Conservation (phyloP, 2,888 invertebrate species). For the Eudemis profundana region DNA sequence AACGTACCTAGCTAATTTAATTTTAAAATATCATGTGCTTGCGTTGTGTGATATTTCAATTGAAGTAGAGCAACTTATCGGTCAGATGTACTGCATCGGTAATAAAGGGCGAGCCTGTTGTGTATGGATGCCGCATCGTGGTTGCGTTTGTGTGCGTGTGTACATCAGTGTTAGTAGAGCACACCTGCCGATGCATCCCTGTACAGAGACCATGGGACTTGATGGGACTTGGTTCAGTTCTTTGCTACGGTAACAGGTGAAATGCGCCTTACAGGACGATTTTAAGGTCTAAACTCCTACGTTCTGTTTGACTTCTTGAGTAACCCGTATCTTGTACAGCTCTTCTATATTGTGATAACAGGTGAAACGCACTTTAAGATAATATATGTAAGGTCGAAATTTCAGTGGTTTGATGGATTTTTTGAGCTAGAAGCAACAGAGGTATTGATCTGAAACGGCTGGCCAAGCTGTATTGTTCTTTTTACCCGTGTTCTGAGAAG, state of each 20-base stretch:
- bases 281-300: constrained; percentile 13
- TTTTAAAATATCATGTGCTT: constrained; percentile 11
- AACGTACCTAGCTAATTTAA: constrained; percentile 23
- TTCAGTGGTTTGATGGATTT: background rate
- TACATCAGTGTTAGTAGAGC: constrained; percentile 51
- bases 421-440: constrained; percentile 50
- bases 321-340: constrained; percentile 43
- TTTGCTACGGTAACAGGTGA: constrained; percentile 5
- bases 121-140: constrained; percentile 53
- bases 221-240: constrained; percentile 32
- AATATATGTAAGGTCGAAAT: constrained; percentile 1
- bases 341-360: background rate
- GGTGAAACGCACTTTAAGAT: constrained; percentile 10
- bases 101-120: constrained; percentile 68
- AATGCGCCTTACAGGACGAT: background rate
- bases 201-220: constrained; percentile 36
- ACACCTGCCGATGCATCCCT: constrained; percentile 49
- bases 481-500: constrained; percentile 63
- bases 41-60: constrained; percentile 16
- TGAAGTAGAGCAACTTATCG: constrained; percentile 62
- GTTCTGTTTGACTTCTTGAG: constrained; percentile 2
- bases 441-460: constrained; percentile 61
- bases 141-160: constrained; percentile 53
- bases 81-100: constrained; percentile 51
- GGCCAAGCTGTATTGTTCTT: constrained; percentile 57